phyloP scores from a whole-genome alignment of 2,888 invertebrate genomes.

The Rhagonycha fulva region DNA sequence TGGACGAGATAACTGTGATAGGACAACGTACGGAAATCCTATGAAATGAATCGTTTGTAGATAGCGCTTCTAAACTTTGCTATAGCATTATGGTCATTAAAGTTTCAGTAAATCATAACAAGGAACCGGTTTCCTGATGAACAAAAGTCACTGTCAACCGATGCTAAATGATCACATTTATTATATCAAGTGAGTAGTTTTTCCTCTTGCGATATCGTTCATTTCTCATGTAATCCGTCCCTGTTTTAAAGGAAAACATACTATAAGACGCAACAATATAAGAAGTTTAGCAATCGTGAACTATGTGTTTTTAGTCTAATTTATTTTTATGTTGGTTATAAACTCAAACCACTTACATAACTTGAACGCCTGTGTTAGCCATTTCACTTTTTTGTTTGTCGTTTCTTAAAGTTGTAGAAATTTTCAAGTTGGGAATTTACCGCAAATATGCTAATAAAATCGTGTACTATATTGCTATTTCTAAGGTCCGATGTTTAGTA shows the following conservation, averaged over 20 bases:
- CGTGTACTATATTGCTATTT: background rate
- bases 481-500: constrained; percentile 3
- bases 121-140: constrained; percentile 16
- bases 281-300: background rate
- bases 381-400: background rate
- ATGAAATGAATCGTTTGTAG: constrained; percentile 23
- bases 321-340: background rate
- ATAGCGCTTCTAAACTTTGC: constrained; percentile 14
- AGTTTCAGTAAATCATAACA: constrained; percentile 20
- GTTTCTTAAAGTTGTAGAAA: background rate
- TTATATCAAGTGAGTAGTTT: background rate
- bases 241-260: background rate
- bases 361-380: background rate
- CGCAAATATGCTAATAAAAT: background rate
- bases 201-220: background rate
- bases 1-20: constrained; percentile 14
- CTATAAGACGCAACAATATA: background rate
- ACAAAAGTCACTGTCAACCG: constrained; percentile 14
- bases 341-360: background rate
- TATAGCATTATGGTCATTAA: constrained; percentile 21
- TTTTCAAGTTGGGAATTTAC: background rate
- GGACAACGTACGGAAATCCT: constrained; percentile 18
- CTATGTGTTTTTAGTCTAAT: background rate
- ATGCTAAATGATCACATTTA: constrained; percentile 9
- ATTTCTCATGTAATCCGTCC: background rate